Conservation (phyloP, 2,797 vertebrate species). For the Micrastur ruficollis region DNA sequence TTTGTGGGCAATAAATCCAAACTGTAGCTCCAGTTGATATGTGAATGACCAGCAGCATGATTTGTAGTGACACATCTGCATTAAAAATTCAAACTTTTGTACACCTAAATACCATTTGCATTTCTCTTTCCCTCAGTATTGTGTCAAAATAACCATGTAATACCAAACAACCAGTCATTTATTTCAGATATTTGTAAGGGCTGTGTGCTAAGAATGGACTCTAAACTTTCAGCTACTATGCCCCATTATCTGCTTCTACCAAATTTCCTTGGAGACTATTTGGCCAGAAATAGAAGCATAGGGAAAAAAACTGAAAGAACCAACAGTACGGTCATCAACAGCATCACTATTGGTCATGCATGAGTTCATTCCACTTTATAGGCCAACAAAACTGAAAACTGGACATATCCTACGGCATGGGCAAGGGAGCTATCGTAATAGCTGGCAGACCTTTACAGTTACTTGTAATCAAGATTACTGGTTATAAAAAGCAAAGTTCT, state of each 20-base stretch:
- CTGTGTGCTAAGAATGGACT: background rate
- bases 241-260: background rate
- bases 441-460: background rate
- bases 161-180: background rate
- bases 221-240: background rate
- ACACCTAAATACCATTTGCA: background rate
- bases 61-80: background rate
- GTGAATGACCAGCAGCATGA: background rate
- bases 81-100: background rate
- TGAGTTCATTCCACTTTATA: background rate
- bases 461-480: background rate
- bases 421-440: background rate
- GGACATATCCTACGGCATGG: background rate
- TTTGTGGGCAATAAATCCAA: background rate
- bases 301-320: background rate
- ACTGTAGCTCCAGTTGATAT: background rate
- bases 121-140: background rate
- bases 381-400: background rate
- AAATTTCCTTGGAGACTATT: background rate
- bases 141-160: background rate
- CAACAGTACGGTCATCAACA: background rate
- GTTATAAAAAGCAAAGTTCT: background rate
- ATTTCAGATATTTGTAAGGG: background rate
- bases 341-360: background rate
- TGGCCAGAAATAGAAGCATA: background rate